Conservation (phyloP, 2,797 vertebrate species). For the Scomberomorus guttatus region DNA sequence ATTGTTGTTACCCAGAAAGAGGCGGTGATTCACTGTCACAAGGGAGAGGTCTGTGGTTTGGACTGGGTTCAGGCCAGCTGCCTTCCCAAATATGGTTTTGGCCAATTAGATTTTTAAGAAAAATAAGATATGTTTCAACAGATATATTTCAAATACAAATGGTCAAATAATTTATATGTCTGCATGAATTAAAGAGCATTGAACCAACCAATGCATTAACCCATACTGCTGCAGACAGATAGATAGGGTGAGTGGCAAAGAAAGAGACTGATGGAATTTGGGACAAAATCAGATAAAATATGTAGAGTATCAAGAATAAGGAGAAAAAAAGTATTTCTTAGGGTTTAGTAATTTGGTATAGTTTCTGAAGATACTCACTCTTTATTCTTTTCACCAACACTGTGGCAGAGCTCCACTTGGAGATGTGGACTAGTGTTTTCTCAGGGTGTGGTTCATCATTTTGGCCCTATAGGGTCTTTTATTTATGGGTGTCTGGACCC, state of each 20-base stretch:
- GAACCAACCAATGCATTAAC: neutral
- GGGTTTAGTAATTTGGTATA: conserved; percentile 2
- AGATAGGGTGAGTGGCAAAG: neutral
- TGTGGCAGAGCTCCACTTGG: conserved; percentile 21
- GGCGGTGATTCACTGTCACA: conserved; percentile 65
- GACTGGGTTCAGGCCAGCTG: conserved; percentile 66
- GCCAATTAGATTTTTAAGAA: conserved; percentile 43
- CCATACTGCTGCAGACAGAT: neutral
- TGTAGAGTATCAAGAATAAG: neutral
- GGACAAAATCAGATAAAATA: neutral
- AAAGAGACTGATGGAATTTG: neutral
- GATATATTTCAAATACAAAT: conserved; percentile 28
- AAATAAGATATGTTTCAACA: conserved; percentile 13
- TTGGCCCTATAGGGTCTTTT: conserved; percentile 32
- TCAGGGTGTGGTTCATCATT: conserved; percentile 40
- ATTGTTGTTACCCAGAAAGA: conserved; percentile 37
- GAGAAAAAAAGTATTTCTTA: neutral
- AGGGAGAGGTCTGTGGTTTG: conserved; percentile 70
- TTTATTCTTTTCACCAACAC: neutral
- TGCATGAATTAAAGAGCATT: neutral
- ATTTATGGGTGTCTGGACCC: conserved; percentile 57
- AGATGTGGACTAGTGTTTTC: conserved; percentile 10
- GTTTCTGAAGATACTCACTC: conserved; percentile 4
- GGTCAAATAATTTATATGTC: conserved; percentile 13
- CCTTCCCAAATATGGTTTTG: conserved; percentile 28